These are phyloP conservation scores for Clarias magur DNA, from an alignment of 2,113 vertebrate species.

Conservation along the genomic window DNA sequence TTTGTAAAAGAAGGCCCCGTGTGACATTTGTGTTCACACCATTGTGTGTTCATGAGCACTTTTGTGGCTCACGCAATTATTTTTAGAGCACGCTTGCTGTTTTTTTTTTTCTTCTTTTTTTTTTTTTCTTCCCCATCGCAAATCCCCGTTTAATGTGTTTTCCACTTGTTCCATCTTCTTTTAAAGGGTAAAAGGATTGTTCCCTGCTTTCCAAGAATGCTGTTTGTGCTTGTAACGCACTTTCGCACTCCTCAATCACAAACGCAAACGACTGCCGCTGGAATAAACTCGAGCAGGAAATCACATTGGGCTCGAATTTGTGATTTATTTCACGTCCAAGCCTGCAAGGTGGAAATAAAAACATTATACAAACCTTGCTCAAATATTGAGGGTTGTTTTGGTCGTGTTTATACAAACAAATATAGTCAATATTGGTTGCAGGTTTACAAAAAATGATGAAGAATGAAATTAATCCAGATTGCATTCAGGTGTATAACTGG, in stretches of 20 bases:
- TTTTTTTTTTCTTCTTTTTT: not conserved
- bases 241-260: constrained; percentile 2
- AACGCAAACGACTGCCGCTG: not conserved
- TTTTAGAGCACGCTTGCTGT: not conserved
- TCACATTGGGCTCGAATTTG: constrained; percentile 33
- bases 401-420: constrained; percentile 45
- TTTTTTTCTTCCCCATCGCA: no score
- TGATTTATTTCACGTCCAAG: constrained; percentile 50
- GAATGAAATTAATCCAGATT: constrained; percentile 2
- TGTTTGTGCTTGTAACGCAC: constrained; percentile 1
- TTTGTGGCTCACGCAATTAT: constrained; percentile 42
- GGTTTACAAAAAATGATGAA: constrained; percentile 34
- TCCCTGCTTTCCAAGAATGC: not conserved
- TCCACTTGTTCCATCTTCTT: constrained; percentile 23
- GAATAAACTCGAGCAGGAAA: constrained; percentile 23
- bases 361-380: constrained; percentile 23
- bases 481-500: not conserved
- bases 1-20: not conserved
- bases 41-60: constrained; percentile 32
- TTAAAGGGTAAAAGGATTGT: constrained; percentile 28
- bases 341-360: not conserved
- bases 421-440: constrained; percentile 33
- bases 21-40: constrained; percentile 31
- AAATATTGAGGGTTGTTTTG: constrained; percentile 40
- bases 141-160: constrained; percentile 35